These are phyloP conservation scores for Halisarca cf. caerulea DNA, from an alignment of 37 sponge, comb jelly and placozoan species.

Conservation along the genomic window DNA sequence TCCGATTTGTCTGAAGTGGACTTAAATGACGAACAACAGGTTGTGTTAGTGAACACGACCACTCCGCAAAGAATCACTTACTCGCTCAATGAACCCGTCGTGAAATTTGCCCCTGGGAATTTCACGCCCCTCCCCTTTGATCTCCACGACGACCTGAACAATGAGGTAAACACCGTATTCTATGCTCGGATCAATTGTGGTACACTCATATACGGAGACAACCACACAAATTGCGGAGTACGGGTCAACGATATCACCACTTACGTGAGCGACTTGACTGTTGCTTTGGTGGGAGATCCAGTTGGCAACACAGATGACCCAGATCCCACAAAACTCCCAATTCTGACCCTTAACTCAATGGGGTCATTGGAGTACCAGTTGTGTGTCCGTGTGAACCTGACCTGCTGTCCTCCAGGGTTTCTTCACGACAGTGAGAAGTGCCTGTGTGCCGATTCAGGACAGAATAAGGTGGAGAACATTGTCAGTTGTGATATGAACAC, in stretches of 20 bases:
- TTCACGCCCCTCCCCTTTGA: background rate
- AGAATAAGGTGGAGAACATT: background rate
- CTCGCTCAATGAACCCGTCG: background rate
- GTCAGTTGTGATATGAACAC: background rate
- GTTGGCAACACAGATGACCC: background rate
- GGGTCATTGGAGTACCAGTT: constrained; percentile 8
- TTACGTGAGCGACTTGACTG: constrained; percentile 25
- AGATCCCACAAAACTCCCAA: constrained; percentile 33
- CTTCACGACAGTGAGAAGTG: background rate
- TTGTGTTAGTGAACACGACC: no score
- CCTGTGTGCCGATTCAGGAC: background rate
- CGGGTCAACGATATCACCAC: constrained; percentile 24
- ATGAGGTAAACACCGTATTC: background rate
- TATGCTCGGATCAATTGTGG: constrained; percentile 1
- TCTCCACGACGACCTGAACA: constrained; percentile 1
- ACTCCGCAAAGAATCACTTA: background rate
- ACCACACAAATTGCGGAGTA: background rate
- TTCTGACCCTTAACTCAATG: constrained; percentile 40
- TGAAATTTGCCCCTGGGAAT: constrained; percentile 5
- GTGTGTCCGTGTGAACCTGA: background rate
- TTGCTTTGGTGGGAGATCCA: constrained; percentile 33
- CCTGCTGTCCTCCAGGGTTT: constrained; percentile 60
- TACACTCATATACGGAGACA: constrained; percentile 21
- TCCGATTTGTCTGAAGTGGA: constrained; percentile 31
- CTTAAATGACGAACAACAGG: background rate